Base-by-base conservation (phyloP, 2,113 vertebrate species). In the Phalacrocorax brasilianus region DNA sequence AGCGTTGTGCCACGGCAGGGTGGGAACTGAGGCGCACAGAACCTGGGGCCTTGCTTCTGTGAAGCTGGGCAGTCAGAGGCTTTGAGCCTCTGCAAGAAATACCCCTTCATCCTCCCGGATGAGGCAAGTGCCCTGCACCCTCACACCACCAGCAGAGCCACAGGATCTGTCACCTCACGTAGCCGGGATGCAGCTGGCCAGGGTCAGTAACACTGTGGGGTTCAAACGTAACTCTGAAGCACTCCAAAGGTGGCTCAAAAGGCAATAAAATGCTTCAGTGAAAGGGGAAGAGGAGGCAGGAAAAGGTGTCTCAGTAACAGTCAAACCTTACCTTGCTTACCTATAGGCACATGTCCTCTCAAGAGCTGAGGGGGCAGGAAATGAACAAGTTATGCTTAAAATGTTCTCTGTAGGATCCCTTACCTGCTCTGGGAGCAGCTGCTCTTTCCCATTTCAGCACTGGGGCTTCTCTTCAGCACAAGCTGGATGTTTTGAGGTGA, bases 131-230 rank as follows among this genome's bases (percentile, higher is more conserved):
- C 32, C 33, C 63, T 42, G 40, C 14, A 24, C 44, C 27, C 50
- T 65, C 35, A 23, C 35, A 11, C 22, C 32, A 78, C 26, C 35
- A 28, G 35, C 42, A 72, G 32, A 58, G 35, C 32, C 66, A 56
- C 2, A 3, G 16, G 23, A 45, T 33, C 28, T 14, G 33, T 27
- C 52, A 50, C 32, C 22, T 85, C 32, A 28, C 5, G 3, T 13
- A 85, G 65, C 75, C 35, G 68, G n/a, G 33, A 30, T 7, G 8
- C 40, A 82, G 8, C 22, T 50, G 19, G 32, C 35, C 32, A 55
- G 20, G 15, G 12, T 27, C 75, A 70, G 28, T 33, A 61, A 32
- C 7, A 52, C 14, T 0, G 0, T 2, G 11, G 8, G 70, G 24
- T 33, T 86, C 67, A 71, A 40, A 53, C 2, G 1, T 26, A 73